phyloP scores from a whole-genome alignment of 2,888 invertebrate genomes.

The Ophraella communa region DNA sequence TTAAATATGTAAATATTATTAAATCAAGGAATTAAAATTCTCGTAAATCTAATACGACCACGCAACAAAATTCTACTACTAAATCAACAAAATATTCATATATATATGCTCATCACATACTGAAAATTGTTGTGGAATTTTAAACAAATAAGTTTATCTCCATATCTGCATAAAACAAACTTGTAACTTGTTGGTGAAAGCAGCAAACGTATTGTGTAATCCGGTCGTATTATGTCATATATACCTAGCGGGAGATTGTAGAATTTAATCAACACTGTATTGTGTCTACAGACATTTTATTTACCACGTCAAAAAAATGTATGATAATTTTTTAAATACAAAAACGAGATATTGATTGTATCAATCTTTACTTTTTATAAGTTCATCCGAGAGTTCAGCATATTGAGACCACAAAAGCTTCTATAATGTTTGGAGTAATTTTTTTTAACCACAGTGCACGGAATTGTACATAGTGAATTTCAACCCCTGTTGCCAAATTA shows the following conservation, averaged over 20 bases:
- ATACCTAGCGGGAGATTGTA: not conserved
- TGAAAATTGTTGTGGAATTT: slow-evolving; percentile 7
- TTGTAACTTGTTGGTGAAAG: slow-evolving; percentile 9
- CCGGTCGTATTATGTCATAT: slow-evolving; percentile 3
- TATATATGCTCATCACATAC: not conserved
- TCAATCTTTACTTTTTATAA: too few relatives aligned
- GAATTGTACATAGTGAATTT: too few relatives aligned
- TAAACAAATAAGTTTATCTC: slow-evolving; percentile 6
- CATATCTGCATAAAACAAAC: slow-evolving; percentile 1
- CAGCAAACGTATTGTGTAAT: slow-evolving; percentile 2
- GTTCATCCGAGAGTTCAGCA: too few relatives aligned
- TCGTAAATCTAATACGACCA: not conserved
- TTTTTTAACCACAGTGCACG: too few relatives aligned
- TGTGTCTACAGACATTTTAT: not conserved
- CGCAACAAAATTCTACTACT: not conserved
- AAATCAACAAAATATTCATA: not conserved
- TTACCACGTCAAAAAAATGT: too few relatives aligned
- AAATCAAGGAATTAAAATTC: not conserved
- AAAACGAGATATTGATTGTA: too few relatives aligned
- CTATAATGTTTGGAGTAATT: too few relatives aligned
- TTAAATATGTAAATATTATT: not conserved
- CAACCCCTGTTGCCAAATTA: too few relatives aligned
- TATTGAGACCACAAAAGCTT: too few relatives aligned
- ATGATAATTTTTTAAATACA: too few relatives aligned
- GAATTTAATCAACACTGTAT: not conserved